Percentiles rank a stretch among this genome's conserved stretches.
Conservation (phyloP, 2,888 invertebrate species). For the Digitonthophagus gazella region DNA sequence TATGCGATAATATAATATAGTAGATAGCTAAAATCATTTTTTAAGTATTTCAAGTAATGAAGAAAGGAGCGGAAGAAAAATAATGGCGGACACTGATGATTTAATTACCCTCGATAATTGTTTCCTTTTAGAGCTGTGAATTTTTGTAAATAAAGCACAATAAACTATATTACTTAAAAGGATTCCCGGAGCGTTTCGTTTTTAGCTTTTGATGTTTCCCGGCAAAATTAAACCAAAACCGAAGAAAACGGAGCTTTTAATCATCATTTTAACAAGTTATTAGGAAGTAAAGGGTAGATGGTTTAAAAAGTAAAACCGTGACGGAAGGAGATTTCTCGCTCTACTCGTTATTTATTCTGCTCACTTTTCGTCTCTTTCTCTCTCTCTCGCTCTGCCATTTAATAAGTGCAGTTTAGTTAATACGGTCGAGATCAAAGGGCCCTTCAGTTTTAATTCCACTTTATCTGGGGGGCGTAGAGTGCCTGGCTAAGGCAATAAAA, state of each 20-base stretch:
- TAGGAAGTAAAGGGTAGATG: constrained; percentile 27
- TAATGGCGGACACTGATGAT: constrained; percentile 25
- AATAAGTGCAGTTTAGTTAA: constrained; percentile 53
- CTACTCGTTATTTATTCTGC: background rate
- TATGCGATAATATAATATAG: background rate
- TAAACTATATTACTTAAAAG: constrained; percentile 43
- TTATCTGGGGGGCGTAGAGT: constrained; percentile 56
- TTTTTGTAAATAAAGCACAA: constrained; percentile 51
- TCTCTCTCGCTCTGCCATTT: constrained; percentile 46
- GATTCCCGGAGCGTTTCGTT: constrained; percentile 26
- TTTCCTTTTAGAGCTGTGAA: constrained; percentile 50
- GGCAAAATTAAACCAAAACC: constrained; percentile 43
- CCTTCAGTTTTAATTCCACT: constrained; percentile 59
- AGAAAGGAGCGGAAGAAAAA: constrained; percentile 7
- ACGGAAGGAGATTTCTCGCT: background rate
- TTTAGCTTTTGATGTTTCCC: constrained; percentile 30
- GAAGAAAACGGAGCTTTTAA: constrained; percentile 44
- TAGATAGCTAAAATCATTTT: background rate
- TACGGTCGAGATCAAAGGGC: constrained; percentile 56
- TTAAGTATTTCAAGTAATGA: background rate
- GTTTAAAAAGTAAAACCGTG: background rate
- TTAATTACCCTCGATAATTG: constrained; percentile 35
- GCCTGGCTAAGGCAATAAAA: constrained; percentile 62
- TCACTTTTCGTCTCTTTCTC: background rate
- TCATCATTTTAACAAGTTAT: constrained; percentile 46